Evolutionary conservation across 2,888 invertebrate genomes (phyloP), one percentile per base, ranked within the genome.

Genomic region (Spisula solida): DNA sequence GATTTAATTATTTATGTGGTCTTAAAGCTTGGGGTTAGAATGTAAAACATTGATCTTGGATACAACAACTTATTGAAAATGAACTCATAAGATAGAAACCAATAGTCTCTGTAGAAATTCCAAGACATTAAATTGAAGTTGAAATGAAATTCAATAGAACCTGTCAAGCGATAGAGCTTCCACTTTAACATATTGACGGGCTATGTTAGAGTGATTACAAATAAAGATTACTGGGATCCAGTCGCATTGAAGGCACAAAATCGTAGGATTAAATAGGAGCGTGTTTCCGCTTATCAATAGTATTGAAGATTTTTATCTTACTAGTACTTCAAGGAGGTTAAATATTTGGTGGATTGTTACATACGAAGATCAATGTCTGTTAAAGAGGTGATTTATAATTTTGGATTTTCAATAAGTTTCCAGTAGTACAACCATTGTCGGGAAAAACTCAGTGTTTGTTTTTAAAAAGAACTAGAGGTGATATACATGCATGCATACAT

Each of bases 101-200:
- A 25, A 66, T 66, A 25, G 20, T 66, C 25, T 25, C 25, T 25
- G 25, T 0, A 25, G 60, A 66, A 66, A 66, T 51, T 25, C 25
- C 25, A 25, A 8, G 25, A 6, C 25, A 25, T 25, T 66, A 66
- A 66, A 66, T 5, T n/a, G 25, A 66, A 66, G 60, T 66, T 66
- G 60, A 25, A 66, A 66, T 66, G 12, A 66, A 41, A 66, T 66
- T 66, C 25, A 25, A 66, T 25, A 66, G 60, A 66, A 66, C 1
- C 25, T 66, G 60, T 66, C 60, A 66, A 25, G n/a, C 25, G n/a
- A 66, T 66, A 66, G 25, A 66, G 60, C 60, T 66, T n/a, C n/a
- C n/a, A n/a, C n/a, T n/a, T n/a, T 25, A 66, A 66, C 60, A 66
- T 66, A 66, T 66, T 66, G 60, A 66, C 60, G 25, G 25, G 25